Percentiles rank a stretch among this genome's conserved stretches.
Conservation (phyloP, 35 echinoderm and acorn worm species). For the Heliocidaris tuberculata region DNA sequence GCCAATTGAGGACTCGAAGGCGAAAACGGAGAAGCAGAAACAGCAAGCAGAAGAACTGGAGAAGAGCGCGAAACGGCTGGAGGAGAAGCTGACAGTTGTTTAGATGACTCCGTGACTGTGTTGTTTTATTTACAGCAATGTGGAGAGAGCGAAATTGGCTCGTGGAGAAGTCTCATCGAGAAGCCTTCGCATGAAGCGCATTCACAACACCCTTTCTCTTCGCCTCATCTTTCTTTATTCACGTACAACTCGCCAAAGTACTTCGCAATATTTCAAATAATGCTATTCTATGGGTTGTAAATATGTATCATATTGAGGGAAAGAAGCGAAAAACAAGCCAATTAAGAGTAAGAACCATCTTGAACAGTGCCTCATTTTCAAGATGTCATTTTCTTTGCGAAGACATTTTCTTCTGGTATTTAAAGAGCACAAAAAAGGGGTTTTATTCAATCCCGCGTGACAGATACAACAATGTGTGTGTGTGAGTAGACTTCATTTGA, state of each 20-base stretch:
- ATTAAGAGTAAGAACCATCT: background rate
- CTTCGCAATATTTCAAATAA: background rate
- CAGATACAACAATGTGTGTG: conserved; percentile 15
- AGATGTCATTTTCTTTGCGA: background rate
- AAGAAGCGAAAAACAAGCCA: background rate
- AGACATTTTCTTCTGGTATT: background rate
- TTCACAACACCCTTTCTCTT: background rate
- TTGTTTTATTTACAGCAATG: background rate
- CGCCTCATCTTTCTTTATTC: background rate
- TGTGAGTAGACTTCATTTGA: background rate
- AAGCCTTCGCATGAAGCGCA: background rate
- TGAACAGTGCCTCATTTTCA: background rate
- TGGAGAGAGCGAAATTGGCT: background rate
- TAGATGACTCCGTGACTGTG: background rate
- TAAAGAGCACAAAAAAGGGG: background rate
- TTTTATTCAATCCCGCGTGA: background rate
- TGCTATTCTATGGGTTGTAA: background rate
- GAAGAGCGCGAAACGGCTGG: background rate
- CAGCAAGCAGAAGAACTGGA: background rate
- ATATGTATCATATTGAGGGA: background rate
- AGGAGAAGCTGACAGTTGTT: conserved; percentile 17
- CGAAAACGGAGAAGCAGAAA: conserved; percentile 32
- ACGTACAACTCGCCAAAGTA: background rate
- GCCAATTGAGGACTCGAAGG: background rate
- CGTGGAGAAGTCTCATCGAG: background rate